phyloP scores from a whole-genome alignment of 2,113 vertebrate species.

The Sinocyclocheilus grahami region DNA sequence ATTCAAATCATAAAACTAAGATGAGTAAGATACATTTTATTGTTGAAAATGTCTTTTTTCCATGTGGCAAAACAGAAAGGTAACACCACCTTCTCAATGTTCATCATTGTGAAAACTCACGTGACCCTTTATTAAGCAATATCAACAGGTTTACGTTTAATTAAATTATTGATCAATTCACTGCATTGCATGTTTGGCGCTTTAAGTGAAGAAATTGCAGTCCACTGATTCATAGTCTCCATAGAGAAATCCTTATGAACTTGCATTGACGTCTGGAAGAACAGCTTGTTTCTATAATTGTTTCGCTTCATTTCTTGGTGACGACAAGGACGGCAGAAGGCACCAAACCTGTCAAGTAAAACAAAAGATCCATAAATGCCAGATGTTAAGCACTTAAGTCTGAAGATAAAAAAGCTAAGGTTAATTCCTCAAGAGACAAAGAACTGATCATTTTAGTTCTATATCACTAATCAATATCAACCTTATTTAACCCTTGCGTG shows the following conservation, averaged over 20 bases:
- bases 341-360: conserved; percentile 81
- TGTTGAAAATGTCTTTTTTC: conserved; percentile 10
- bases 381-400: not conserved
- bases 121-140: conserved; percentile 6
- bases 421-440: not conserved
- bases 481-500: not conserved
- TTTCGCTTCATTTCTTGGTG: conserved; percentile 81
- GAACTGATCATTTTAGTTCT: not conserved
- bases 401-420: not conserved
- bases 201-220: conserved; percentile 13
- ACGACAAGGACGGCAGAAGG: conserved; percentile 92
- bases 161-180: conserved; percentile 11
- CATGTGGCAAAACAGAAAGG: conserved; percentile 1
- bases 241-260: conserved; percentile 16
- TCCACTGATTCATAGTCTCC: conserved; percentile 45
- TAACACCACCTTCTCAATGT: not conserved
- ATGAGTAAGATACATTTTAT: not conserved
- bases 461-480: not conserved
- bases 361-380: not conserved
- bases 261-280: conserved; percentile 40
- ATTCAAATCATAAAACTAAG: not conserved
- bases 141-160: not conserved
- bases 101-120: not conserved
- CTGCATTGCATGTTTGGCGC: not conserved
- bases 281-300: not conserved